Conservation (phyloP, 2,113 vertebrate species). For the Mobula birostris region DNA sequence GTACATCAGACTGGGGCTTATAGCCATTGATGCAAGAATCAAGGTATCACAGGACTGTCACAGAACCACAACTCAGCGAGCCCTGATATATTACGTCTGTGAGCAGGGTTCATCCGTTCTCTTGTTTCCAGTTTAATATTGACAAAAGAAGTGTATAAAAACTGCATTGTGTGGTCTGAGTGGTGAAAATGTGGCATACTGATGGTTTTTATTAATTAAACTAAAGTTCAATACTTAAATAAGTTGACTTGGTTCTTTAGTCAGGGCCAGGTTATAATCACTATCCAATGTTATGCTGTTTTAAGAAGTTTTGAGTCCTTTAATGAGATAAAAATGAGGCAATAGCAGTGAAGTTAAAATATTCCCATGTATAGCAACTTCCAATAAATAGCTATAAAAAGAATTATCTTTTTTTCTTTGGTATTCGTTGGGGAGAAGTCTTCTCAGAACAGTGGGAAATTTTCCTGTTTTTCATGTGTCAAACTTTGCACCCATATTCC, state of each 20-base stretch:
- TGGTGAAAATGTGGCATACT: background rate
- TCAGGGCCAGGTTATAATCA: background rate
- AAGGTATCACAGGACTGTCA: background rate
- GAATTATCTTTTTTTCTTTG: background rate
- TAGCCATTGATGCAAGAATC: background rate
- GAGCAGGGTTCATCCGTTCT: background rate
- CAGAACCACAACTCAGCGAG: background rate
- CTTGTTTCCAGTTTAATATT: background rate
- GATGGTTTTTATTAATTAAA: background rate
- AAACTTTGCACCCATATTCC: background rate
- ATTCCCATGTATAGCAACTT: background rate
- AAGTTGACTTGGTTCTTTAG: background rate
- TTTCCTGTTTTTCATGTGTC: background rate
- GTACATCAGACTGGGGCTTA: background rate
- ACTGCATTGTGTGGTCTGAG: background rate
- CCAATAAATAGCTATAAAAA: background rate
- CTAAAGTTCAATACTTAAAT: background rate
- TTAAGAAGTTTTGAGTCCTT: background rate
- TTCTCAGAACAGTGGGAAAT: background rate
- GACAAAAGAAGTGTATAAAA: too few species aligned
- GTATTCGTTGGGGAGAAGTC: background rate
- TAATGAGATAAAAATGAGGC: background rate
- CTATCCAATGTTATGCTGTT: background rate
- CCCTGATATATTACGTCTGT: background rate
- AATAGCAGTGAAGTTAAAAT: background rate